Base-by-base conservation (phyloP, 2,888 invertebrate genomes). In the Julus scandinavius region DNA sequence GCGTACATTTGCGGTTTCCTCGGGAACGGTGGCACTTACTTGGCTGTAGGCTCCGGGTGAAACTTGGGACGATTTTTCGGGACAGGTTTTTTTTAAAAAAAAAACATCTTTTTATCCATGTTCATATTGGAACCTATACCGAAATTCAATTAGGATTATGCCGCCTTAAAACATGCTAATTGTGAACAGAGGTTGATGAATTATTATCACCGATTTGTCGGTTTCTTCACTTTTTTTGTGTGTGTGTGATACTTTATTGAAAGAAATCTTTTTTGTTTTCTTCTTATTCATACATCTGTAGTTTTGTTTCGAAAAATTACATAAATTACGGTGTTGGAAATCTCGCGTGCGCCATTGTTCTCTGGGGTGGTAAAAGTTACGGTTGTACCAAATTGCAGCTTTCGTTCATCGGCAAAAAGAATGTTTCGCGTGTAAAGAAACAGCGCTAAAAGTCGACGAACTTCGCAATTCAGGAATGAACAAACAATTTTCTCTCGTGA, bases 331-430 rank as follows among this genome's bases (percentile, higher is more conserved):
- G 45, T 45, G 45, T 45, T 45, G 45, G 45, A 9, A 9, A 72
- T 38, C 38, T 38, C 80, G 80, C 38, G 80, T 38, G 80, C 80
- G 38, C 80, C 80, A 38, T 72, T 80, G 38, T 40, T 15, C 38
- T 80, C 80, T 40, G 80, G 38, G 80, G 38, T 80, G 80, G 80
- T 80, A 80, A 80, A 80, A 80, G 80, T 80, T 38, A 9, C 13
- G 38, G 38, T 80, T 13, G 13, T 15, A 7, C 38, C 80, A 72
- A 20, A 54, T 54, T 54, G 54, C 15, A 54, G 54, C 54, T 54
- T 54, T 54, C 54, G 54, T 54, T 54, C 54, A 38, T 63, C 38
- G 15, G 80, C 0, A 45, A 45, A 45, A 45, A 45, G 3, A 80
- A 29, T 40, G 2, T 45, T 40, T 80, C 29, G 11, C 38, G 80